Evolutionary conservation across 2,113 vertebrate genomes (phyloP).

Genomic region (rat (Rattus norvegicus)): DNA sequence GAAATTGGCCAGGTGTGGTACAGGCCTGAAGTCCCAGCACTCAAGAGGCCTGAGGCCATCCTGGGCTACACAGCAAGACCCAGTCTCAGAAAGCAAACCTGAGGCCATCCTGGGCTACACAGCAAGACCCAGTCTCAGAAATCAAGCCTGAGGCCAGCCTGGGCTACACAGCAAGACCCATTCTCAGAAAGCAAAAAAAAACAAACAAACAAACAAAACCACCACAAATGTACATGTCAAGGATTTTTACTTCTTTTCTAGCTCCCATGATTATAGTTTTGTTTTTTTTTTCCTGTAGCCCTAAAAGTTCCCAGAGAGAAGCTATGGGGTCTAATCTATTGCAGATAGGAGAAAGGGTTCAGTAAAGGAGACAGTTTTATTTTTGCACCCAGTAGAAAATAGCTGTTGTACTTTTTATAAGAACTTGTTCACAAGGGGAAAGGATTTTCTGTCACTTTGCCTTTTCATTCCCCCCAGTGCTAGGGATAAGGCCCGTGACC

Average conservation of each 20-base stretch:
- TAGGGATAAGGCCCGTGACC: not conserved
- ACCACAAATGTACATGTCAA: not conserved
- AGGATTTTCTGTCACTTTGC: not conserved
- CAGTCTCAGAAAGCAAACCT: not conserved
- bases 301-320: constrained; percentile 22
- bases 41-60: not conserved
- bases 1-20: not conserved
- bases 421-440: not conserved
- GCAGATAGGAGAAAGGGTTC: not conserved
- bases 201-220: too few relatives aligned
- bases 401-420: not conserved
- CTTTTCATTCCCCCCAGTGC: not conserved
- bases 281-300: not conserved
- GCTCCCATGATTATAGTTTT: not conserved
- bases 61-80: not conserved
- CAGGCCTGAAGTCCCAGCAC: too few relatives aligned
- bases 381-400: not conserved
- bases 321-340: not conserved
- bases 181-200: too few relatives aligned
- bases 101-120: too few relatives aligned
- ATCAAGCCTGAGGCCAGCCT: too few relatives aligned
- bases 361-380: not conserved
- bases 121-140: too few relatives aligned
- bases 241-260: not conserved
- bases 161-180: too few relatives aligned